Evolutionary conservation across 2,113 vertebrate genomes (phyloP), one percentile per base, ranked within the genome.

Genomic region (Pagrus major): DNA sequence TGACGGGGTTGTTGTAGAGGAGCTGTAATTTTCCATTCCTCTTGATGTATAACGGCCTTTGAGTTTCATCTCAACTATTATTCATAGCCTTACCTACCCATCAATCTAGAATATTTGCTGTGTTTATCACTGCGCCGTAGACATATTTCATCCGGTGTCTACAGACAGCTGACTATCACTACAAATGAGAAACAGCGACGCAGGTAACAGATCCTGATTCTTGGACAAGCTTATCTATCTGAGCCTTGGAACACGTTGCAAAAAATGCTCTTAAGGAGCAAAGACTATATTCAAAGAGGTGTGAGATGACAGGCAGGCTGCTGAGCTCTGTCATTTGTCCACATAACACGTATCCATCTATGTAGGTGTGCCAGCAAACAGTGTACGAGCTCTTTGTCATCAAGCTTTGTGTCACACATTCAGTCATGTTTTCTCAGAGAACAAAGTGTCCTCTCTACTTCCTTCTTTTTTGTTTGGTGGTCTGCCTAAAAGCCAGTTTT

Each of bases 191-290:
- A 70, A 86, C 69, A 41, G 78, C 12, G 11, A 65, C 46, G 67
- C 67, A 58, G 67, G 70, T 80, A 70, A 73, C 67, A 85, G 70
- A 78, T 84, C 56, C 54, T 72, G 67, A 70, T 70, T 87, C 49
- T 63, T 33, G 21, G 66, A 89, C 73, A 47, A 88, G 87, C 71
- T 79, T 85, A 81, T 92, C 82, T 73, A 56, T 83, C 78, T 74
- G 21, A 76, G 65, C 68, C 52, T 60, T 55, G 72, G 71, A 84
- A 69, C 76, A 69, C 39, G 29, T 35, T 58, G n/a, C 23, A 14
- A 23, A 58, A 59, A 75, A 88, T 64, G 68, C 70, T 86, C 72
- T 49, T 52, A 63, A 76, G 73, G 33, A 75, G 72, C 41, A 83
- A 76, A 86, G 39, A 61, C 54, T 67, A 77, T 86, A 85, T 84